Evolutionary conservation across 2,113 vertebrate species (phyloP), one percentile per base, ranked within the genome.

Genomic region (Vireo altiloquus): DNA sequence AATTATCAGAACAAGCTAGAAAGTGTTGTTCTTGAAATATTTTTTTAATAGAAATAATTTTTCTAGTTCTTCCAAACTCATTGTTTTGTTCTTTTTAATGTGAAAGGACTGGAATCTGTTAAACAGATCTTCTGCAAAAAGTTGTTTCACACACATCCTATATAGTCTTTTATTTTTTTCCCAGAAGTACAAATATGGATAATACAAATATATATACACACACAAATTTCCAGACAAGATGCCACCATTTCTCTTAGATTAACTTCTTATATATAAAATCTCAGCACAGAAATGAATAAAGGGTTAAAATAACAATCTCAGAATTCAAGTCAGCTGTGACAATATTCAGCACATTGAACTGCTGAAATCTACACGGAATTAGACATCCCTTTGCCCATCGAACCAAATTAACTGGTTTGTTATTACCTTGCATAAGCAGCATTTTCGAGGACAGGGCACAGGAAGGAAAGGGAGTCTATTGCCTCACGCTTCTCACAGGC

Each of bases 301-400:
- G 96, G 92, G 92, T 96, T 97, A 96, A 96, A 93, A 83, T 68
- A 96, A 92, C 95, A 94, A 83, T 93, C 93, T 96, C 79, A 31
- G 70, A 83, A 90, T 96, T 94, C 93, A 96, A 95, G 92, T 97
- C 92, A 94, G 85, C 88, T 94, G 93, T 96, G 95, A 93, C 95
- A 87, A 71, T 84, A 93, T 96, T 71, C 93, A 94, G 82, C 80
- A 95, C 72, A 64, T 17, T 68, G 90, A 90, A 89, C 83, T 90
- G 82, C 93, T 94, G 88, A 95, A 96, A 94, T 91, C 94, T 94
- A 57, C 8, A 7, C 77, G 61, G 86, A 93, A 96, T 96, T 92
- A 96, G 80, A 82, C 92, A 53, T 93, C 92, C 64, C 80, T 93
- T 89, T 94, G 88, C 88, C 94, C 76, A 82, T 78, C 10, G 14